Evolutionary conservation across 1,140 invertebrate genomes (phyloP).

Genomic region (Anastrepha ludens): DNA sequence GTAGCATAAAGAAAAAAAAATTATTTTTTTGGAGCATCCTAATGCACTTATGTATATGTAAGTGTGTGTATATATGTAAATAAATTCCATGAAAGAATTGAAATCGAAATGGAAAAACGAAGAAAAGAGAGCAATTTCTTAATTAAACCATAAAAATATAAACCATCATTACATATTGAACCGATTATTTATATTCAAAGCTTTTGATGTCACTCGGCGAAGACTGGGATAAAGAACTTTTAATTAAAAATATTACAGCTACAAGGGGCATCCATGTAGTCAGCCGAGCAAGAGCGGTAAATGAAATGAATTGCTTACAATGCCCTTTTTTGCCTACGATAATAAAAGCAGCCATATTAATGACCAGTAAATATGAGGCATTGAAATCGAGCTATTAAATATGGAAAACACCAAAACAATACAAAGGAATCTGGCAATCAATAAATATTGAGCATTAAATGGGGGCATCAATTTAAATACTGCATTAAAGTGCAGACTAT

Average conservation of each 20-base stretch:
- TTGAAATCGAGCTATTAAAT: constrained; percentile 12
- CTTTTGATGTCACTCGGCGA: not conserved
- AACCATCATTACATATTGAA: not conserved
- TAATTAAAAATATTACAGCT: constrained; percentile 2
- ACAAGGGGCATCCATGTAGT: not conserved
- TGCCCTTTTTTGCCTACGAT: not conserved
- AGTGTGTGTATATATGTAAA: too few relatives aligned
- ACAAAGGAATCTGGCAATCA: too few relatives aligned
- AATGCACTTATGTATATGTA: too few relatives aligned
- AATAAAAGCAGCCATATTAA: constrained; percentile 24
- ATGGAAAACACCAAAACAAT: not conserved
- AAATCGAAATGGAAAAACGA: constrained; percentile 31
- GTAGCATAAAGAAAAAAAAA: too few relatives aligned
- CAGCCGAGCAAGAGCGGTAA: not conserved
- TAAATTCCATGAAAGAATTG: not conserved
- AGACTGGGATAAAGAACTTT: not conserved
- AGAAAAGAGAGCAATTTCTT: not conserved
- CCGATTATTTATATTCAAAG: not conserved
- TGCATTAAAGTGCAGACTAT: too few relatives aligned
- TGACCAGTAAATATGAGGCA: constrained; percentile 1
- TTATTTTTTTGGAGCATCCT: too few relatives aligned
- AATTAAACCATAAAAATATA: constrained; percentile 2
- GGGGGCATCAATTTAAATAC: too few relatives aligned
- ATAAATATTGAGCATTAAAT: too few relatives aligned
- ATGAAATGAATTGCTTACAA: not conserved